These are phyloP conservation scores for Macrosiphum euphorbiae DNA, from an alignment of 2,888 invertebrate genomes.

Conservation along the genomic window DNA sequence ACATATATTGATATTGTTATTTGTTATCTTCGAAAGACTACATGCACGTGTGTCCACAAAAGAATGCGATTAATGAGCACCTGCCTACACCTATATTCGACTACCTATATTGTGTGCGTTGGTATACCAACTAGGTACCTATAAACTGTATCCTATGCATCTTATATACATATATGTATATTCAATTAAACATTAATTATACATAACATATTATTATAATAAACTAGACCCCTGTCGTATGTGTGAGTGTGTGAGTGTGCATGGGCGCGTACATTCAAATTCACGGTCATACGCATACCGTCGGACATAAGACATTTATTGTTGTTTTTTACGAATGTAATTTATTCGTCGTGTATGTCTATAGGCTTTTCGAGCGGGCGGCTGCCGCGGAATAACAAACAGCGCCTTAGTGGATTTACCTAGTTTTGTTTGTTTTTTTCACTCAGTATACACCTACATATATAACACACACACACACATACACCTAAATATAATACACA, in stretches of 20 bases:
- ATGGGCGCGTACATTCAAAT: constrained; percentile 17
- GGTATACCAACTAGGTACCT: background rate
- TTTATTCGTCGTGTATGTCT: constrained; percentile 40
- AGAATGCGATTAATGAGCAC: background rate
- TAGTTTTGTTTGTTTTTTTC: background rate
- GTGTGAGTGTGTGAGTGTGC: background rate
- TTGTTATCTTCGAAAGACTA: background rate
- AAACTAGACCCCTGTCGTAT: background rate
- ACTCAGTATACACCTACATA: background rate
- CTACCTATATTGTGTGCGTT: background rate
- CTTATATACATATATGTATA: background rate
- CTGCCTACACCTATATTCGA: background rate
- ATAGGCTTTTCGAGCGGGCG: constrained; percentile 9
- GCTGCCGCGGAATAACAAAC: constrained; percentile 55
- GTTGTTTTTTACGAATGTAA: background rate
- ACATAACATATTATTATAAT: background rate
- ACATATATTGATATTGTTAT: background rate
- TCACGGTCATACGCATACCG: constrained; percentile 29
- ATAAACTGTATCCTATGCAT: background rate
- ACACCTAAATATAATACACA: background rate
- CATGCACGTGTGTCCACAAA: background rate
- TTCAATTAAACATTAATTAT: background rate
- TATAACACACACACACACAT: no score
- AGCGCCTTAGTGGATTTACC: background rate
- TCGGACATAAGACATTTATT: background rate